Conservation (phyloP, 2,113 vertebrate species). For the Coryphaenoides rupestris region DNA sequence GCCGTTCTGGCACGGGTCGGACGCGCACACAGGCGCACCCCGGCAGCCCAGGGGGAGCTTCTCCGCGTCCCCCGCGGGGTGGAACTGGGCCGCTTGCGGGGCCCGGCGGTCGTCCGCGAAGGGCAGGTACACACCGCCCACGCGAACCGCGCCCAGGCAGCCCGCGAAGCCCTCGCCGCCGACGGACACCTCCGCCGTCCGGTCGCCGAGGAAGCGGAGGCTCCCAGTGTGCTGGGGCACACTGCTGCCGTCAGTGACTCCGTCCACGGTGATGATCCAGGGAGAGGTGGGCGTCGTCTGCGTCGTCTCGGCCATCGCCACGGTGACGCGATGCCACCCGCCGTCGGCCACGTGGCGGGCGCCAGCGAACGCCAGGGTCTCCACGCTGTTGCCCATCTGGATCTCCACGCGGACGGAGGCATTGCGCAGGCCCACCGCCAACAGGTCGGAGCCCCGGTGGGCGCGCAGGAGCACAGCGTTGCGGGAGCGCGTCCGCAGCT, state of each 20-base stretch:
- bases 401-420: constrained; percentile 74
- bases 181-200: constrained; percentile 48
- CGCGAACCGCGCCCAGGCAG: constrained; percentile 79
- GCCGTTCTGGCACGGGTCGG: constrained; percentile 77
- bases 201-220: constrained; percentile 76
- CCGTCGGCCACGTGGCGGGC: constrained; percentile 72
- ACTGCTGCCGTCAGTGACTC: constrained; percentile 65
- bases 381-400: constrained; percentile 68
- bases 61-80: constrained; percentile 24
- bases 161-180: constrained; percentile 83
- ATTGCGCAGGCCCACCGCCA: constrained; percentile 79
- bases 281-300: constrained; percentile 44
- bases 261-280: constrained; percentile 81
- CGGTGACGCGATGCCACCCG: constrained; percentile 78
- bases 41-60: constrained; percentile 70
- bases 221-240: constrained; percentile 55
- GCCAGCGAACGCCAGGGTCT: constrained; percentile 67
- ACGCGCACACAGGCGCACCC: constrained; percentile 73
- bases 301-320: constrained; percentile 71
- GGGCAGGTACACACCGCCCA: constrained; percentile 81
- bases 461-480: constrained; percentile 80
- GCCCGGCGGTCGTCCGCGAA: constrained; percentile 59
- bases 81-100: constrained; percentile 73
- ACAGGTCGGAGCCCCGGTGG: constrained; percentile 59
- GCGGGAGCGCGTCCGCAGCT: constrained; percentile 81